Conservation (phyloP, 2,888 invertebrate species). For the Cylloceria caligata region DNA sequence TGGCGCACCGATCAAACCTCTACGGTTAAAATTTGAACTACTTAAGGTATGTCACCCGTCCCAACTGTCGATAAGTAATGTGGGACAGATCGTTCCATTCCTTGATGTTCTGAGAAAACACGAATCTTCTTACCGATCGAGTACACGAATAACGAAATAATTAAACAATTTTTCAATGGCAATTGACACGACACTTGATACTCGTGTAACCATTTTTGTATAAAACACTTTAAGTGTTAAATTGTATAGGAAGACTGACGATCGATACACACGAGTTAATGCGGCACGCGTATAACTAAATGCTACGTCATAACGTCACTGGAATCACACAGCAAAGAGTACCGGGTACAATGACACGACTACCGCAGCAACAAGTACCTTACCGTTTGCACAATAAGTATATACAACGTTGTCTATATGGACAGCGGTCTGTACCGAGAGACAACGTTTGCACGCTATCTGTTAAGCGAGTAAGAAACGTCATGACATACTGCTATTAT, state of each 20-base stretch:
- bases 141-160: too few species aligned
- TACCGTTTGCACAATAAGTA: constrained; percentile 35
- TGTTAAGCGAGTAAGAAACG: not conserved
- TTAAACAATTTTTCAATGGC: too few species aligned
- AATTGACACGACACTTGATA: too few species aligned
- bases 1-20: constrained; percentile 36
- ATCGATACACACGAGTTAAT: too few species aligned
- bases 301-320: not conserved
- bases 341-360: not conserved
- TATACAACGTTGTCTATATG: not conserved
- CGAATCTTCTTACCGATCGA: too few species aligned
- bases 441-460: constrained; percentile 43
- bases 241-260: too few species aligned
- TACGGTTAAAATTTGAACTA: constrained; percentile 37
- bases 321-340: not conserved
- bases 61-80: constrained; percentile 33
- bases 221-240: too few species aligned
- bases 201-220: too few species aligned
- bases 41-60: constrained; percentile 3
- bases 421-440: constrained; percentile 8
- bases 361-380: constrained; percentile 59
- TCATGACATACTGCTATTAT: constrained; percentile 6
- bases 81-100: not conserved
- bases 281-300: too few species aligned
- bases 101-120: too few species aligned